These are phyloP conservation scores for Actinia tenebrosa DNA, from an alignment of 64 coral and sea anemone species.

Conservation along the genomic window DNA sequence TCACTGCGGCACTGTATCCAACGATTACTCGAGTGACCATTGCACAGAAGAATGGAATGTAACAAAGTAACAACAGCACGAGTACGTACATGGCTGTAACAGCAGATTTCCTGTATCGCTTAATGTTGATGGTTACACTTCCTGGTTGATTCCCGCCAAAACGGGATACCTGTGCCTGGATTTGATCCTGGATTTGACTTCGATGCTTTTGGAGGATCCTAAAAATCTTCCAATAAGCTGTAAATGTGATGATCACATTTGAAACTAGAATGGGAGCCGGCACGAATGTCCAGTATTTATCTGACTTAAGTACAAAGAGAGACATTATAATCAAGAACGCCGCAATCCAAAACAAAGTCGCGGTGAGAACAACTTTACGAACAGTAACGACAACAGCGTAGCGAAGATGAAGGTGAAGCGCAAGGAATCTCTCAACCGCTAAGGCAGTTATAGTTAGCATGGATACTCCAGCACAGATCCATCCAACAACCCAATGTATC, in stretches of 20 bases:
- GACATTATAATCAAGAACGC: constrained; percentile 1
- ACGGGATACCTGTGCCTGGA: constrained; percentile 11
- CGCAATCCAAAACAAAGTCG: constrained; percentile 16
- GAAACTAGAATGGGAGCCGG: constrained; percentile 20
- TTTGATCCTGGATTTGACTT: constrained; percentile 31
- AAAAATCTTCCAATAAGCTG: constrained; percentile 37
- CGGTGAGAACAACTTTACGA: not conserved
- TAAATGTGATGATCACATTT: constrained; percentile 30
- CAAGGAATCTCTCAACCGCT: constrained; percentile 30
- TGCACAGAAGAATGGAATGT: constrained; percentile 39
- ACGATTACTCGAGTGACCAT: constrained; percentile 26
- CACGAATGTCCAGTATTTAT: constrained; percentile 55
- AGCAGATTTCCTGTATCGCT: constrained; percentile 40
- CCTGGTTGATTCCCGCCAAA: not conserved
- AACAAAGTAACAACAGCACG: constrained; percentile 30
- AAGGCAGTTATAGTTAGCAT: constrained; percentile 46
- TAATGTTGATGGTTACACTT: not conserved
- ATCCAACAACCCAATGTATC: constrained; percentile 51
- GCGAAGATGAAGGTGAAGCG: constrained; percentile 35
- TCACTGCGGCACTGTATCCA: constrained; percentile 30
- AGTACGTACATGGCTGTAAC: constrained; percentile 40
- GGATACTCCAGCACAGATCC: constrained; percentile 43
- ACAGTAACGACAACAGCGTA: constrained; percentile 24
- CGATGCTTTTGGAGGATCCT: constrained; percentile 30
- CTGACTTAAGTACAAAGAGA: constrained; percentile 15